Evolutionary conservation across 2,888 invertebrate species (phyloP).

Genomic region (Cylindroiulus punctatus): DNA sequence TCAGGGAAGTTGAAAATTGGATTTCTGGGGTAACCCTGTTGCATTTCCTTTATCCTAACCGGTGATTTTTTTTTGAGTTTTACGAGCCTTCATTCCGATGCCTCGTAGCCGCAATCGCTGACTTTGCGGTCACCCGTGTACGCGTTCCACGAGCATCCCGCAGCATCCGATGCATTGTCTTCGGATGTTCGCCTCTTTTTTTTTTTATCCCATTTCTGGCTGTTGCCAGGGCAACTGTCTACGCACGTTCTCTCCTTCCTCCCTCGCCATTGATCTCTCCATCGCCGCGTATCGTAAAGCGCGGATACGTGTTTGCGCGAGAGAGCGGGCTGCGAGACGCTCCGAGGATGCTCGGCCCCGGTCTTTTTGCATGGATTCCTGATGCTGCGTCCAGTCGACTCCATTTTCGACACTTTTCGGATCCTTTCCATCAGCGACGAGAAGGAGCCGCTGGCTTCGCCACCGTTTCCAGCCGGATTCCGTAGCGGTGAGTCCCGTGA

Average conservation of each 20-base stretch:
- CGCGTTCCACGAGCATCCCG: neutral
- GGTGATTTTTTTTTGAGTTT: no score
- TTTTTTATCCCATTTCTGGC: constrained; percentile 5
- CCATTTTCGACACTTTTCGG: neutral
- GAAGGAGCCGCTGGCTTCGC: no score
- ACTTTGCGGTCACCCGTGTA: neutral
- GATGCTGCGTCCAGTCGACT: no score
- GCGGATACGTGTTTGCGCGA: no score
- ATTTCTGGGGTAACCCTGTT: no score
- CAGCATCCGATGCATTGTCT: neutral
- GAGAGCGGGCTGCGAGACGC: no score
- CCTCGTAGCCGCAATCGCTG: neutral
- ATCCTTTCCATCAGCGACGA: no score
- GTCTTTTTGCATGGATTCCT: neutral
- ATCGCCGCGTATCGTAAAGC: no score
- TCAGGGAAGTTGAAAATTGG: no score
- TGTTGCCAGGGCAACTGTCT: constrained; percentile 49
- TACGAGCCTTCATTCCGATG: neutral
- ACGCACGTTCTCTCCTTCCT: constrained; percentile 39
- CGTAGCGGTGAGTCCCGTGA: no score
- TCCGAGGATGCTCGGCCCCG: neutral
- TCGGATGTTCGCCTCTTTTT: neutral
- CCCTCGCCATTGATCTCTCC: constrained; percentile 14
- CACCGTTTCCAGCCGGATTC: no score
- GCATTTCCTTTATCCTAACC: no score